These are phyloP conservation scores for Aphrophora alni DNA, from an alignment of 2,888 invertebrate species.

Conservation along the genomic window DNA sequence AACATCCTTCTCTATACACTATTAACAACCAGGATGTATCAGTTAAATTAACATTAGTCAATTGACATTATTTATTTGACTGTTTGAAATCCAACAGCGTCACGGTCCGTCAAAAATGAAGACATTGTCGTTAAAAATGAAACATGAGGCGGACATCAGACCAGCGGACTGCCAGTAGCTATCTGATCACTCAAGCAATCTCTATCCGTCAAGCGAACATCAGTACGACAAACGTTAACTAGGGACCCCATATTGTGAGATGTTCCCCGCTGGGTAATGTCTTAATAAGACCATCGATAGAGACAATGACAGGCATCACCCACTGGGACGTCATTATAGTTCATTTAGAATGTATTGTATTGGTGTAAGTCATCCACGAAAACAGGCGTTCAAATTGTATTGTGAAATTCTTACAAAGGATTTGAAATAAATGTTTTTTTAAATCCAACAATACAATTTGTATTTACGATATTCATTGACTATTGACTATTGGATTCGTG, in stretches of 20 bases:
- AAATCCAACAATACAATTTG: too few species aligned
- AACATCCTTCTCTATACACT: too few species aligned
- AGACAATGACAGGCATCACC: neutral
- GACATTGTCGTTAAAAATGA: neutral
- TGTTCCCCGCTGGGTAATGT: neutral
- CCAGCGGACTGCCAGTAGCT: neutral
- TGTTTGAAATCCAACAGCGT: neutral
- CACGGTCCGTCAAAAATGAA: neutral
- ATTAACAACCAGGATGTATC: too few species aligned
- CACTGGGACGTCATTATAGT: neutral
- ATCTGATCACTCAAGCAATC: neutral
- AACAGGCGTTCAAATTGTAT: neutral
- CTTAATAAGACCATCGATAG: neutral
- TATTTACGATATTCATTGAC: too few species aligned
- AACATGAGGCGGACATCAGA: neutral
- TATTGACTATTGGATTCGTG: too few species aligned
- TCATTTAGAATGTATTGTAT: neutral
- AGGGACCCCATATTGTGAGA: neutral
- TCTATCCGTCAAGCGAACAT: neutral
- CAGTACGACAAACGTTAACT: neutral
- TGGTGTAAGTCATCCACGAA: neutral
- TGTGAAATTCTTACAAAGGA: too few species aligned
- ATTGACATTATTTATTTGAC: too few species aligned
- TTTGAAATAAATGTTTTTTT: too few species aligned
- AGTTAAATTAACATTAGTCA: too few species aligned